phyloP scores from a whole-genome alignment of 2,797 vertebrate genomes.

The Clamator glandarius region DNA sequence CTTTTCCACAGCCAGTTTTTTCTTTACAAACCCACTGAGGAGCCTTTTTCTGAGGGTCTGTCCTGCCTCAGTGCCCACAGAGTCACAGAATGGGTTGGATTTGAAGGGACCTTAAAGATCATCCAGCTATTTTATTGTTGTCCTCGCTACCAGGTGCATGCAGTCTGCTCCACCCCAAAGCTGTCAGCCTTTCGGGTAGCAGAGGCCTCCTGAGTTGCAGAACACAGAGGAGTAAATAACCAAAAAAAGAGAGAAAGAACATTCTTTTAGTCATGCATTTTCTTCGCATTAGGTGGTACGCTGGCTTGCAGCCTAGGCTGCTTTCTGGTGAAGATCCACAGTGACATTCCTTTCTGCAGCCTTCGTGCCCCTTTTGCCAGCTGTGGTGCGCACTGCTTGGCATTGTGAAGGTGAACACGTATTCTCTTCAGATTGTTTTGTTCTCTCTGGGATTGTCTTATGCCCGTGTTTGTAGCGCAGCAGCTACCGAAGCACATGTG shows the following conservation, averaged over 20 bases:
- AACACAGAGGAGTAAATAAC: neutral
- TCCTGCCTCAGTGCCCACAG: neutral
- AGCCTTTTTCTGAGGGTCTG: neutral
- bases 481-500: neutral
- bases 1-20: neutral
- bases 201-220: neutral
- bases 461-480: neutral
- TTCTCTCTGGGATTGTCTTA: neutral
- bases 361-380: neutral
- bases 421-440: neutral
- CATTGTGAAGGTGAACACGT: neutral
- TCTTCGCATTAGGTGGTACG: neutral
- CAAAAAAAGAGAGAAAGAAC: neutral
- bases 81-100: neutral
- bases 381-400: neutral
- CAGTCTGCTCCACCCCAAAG: neutral
- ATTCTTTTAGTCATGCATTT: conserved; percentile 5
- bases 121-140: neutral
- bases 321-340: neutral
- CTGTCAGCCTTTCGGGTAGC: neutral
- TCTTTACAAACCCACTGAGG: neutral
- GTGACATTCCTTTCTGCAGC: neutral
- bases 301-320: neutral
- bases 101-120: no score
- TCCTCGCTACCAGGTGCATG: neutral